A percentile compares a stretch with the other conserved stretches of the same genome.
These are phyloP conservation scores for Atopsyche davidsoni DNA, from an alignment of 1,140 invertebrate species.

Conservation along the genomic window DNA sequence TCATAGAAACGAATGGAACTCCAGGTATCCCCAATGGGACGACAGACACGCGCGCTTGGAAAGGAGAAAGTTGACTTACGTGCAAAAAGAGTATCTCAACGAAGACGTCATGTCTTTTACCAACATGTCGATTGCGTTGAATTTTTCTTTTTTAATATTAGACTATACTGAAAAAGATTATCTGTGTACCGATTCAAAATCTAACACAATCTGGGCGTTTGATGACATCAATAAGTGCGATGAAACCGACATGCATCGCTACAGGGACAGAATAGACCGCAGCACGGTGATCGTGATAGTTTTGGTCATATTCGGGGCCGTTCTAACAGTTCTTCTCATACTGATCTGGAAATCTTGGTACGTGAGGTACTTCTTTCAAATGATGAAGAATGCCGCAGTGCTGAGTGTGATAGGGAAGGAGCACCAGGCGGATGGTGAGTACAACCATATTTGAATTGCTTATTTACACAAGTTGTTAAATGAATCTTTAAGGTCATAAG, in stretches of 20 bases:
- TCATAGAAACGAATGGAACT: constrained; percentile 1
- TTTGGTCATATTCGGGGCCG: constrained; percentile 31
- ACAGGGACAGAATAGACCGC: not conserved
- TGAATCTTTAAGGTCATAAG: constrained; percentile 2
- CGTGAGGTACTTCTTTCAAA: constrained; percentile 52
- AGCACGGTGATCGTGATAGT: constrained; percentile 32
- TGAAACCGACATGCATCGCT: not conserved
- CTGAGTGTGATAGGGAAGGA: constrained; percentile 42
- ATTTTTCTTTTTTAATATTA: constrained; percentile 32
- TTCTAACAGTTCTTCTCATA: constrained; percentile 33
- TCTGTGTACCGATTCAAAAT: constrained; percentile 32
- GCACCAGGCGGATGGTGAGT: constrained; percentile 35
- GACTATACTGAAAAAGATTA: constrained; percentile 35
- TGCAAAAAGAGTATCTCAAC: not conserved
- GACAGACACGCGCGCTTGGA: no score
- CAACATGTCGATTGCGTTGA: constrained; percentile 5
- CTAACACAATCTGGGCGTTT: constrained; percentile 22
- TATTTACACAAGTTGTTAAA: no score
- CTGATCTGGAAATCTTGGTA: constrained; percentile 45
- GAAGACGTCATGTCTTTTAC: not conserved
- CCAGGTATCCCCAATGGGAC: not conserved
- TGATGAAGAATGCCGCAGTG: constrained; percentile 46
- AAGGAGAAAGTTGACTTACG: not conserved
- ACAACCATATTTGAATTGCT: not conserved
- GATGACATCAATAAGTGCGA: constrained; percentile 31